phyloP scores from a whole-genome alignment of 2,113 vertebrate species.

The Pao palembangensis region DNA sequence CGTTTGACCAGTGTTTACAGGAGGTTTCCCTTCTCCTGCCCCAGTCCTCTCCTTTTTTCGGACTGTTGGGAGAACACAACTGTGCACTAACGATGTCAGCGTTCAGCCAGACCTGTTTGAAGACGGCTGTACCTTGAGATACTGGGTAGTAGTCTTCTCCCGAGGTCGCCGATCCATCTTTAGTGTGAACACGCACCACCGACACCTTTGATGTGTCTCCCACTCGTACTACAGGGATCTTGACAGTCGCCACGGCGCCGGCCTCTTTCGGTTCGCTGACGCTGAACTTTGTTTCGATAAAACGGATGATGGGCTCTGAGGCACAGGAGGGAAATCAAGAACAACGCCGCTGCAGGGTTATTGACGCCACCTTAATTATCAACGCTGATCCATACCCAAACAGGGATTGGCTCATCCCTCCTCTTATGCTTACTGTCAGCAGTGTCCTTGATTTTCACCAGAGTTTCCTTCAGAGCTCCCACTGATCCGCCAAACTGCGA shows the following conservation, averaged over 20 bases:
- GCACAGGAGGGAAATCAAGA: slow-evolving; percentile 5
- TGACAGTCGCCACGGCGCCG: slow-evolving; percentile 75
- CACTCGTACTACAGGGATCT: slow-evolving; percentile 84
- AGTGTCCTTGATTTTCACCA: slow-evolving; percentile 84
- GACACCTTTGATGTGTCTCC: slow-evolving; percentile 91
- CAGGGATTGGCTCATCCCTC: neutral
- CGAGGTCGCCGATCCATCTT: slow-evolving; percentile 90
- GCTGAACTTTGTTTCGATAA: slow-evolving; percentile 74
- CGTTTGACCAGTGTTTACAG: neutral
- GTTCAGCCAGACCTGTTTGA: neutral
- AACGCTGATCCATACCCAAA: neutral
- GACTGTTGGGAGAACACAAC: neutral
- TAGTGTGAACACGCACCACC: slow-evolving; percentile 90
- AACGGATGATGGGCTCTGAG: slow-evolving; percentile 73
- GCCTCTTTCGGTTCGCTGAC: slow-evolving; percentile 83
- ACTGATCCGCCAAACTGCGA: slow-evolving; percentile 85
- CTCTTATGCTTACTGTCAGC: slow-evolving; percentile 84
- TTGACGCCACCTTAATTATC: neutral
- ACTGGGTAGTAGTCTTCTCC: slow-evolving; percentile 92
- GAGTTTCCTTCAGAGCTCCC: slow-evolving; percentile 83
- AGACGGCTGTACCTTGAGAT: slow-evolving; percentile 82
- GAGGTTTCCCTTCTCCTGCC: neutral
- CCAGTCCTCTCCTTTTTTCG: neutral
- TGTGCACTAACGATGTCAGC: neutral
- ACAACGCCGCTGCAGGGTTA: neutral